Evolutionary conservation across 2,113 vertebrate genomes (phyloP).

Genomic region (Siniperca knerii): DNA sequence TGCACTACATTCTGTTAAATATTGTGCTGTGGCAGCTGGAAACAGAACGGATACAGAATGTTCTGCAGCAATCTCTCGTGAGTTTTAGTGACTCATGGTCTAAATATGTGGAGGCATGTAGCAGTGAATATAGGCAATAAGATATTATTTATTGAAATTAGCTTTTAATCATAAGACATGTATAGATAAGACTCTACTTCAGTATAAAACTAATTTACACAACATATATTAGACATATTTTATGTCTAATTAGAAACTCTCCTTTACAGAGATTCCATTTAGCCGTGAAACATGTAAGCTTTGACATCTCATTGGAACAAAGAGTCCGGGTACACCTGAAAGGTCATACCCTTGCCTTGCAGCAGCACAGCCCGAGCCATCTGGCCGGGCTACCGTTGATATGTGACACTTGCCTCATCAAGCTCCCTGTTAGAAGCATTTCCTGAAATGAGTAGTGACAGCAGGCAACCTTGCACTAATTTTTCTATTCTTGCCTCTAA

Average conservation of each 20-base stretch:
- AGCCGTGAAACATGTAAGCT: neutral
- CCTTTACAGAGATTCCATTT: neutral
- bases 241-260: neutral
- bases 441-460: constrained; percentile 69
- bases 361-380: constrained; percentile 39
- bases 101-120: neutral
- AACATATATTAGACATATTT: neutral
- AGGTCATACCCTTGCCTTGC: constrained; percentile 50
- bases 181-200: neutral
- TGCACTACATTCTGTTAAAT: constrained; percentile 1
- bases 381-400: constrained; percentile 31
- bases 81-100: constrained; percentile 1
- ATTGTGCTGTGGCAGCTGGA: constrained; percentile 11
- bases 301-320: constrained; percentile 19
- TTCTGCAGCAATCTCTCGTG: neutral
- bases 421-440: constrained; percentile 52
- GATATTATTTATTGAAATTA: neutral
- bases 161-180: neutral
- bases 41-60: constrained; percentile 4
- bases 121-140: neutral
- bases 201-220: neutral
- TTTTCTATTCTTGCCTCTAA: constrained; percentile 74
- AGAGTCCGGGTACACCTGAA: constrained; percentile 2
- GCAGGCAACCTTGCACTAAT: constrained; percentile 71
- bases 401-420: constrained; percentile 59